Conservation (phyloP, 2,888 invertebrate species). For the Drosophila pegasa region DNA sequence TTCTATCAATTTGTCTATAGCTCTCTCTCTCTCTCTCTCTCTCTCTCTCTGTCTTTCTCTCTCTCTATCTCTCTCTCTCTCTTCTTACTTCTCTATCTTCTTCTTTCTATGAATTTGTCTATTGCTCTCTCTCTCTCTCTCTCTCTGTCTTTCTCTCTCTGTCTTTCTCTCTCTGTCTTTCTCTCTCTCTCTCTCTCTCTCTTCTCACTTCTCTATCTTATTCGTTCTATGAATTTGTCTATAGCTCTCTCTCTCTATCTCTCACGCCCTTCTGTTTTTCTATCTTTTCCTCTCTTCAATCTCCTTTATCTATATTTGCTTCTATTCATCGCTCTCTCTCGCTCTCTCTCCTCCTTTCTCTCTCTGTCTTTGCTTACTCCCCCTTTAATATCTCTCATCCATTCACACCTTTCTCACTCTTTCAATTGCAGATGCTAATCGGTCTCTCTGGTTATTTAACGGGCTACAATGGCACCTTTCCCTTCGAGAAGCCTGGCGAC, state of each 20-base stretch:
- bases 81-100: no score
- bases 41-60: neutral
- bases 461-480: conserved; percentile 97
- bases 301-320: no score
- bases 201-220: no score
- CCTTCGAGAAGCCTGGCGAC: conserved; percentile 98
- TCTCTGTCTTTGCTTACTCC: no score
- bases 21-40: neutral
- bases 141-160: neutral
- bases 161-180: neutral
- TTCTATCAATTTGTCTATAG: neutral
- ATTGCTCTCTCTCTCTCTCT: neutral
- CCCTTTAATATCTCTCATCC: no score
- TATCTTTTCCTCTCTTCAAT: no score
- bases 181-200: conserved; percentile 66
- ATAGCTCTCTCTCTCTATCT: no score
- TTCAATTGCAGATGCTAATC: conserved; percentile 92
- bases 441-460: conserved; percentile 95
- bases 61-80: neutral
- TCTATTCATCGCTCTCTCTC: neutral
- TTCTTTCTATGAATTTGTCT: no score
- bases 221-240: no score
- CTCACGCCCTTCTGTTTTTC: no score
- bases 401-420: neutral
- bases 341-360: conserved; percentile 73